Evolutionary conservation across 2,888 invertebrate genomes (phyloP), one percentile per base, ranked within the genome.

Genomic region (Tipula vernalis): DNA sequence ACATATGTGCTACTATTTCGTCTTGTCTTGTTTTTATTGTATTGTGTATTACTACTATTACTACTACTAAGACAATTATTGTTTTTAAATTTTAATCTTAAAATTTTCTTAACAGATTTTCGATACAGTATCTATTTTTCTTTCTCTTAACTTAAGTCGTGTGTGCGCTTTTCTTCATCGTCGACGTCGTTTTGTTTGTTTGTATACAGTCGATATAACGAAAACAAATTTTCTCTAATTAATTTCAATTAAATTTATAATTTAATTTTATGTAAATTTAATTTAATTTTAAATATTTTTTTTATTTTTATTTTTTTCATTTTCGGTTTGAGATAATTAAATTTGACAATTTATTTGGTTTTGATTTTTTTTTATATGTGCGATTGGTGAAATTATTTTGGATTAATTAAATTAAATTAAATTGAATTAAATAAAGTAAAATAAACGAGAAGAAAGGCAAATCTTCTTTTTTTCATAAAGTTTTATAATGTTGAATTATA

Each of bases 221-320:
- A 71, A 18, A 71, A 71, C 71, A 71, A 71, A 71, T 71, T 71
- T 71, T 71, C 71, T 71, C 39, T 84, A 84, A 84, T 84, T 84
- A 84, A 84, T 84, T 84, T 84, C 84, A 84, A 84, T 84, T 84
- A 84, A 84, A 84, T 39, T 84, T 84, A 39, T 84, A 84, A 84
- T 84, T 84, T 84, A 84, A 84, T 84, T 84, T 84, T 84, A 41
- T 84, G 84, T 84, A 15, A 39, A 39, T 84, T 84, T 84, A 39
- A 39, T 84, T 84, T 41, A 84, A 84, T 39, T 84, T 84, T 15
- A 84, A 39, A 84, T 39, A 84, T 39, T 41, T 39, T 84, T 84
- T 36, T 12, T 83, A 6, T 39, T 39, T 6, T 5, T 39, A 6
- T 39, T 39, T 6, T 6, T 39, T 41, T 84, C 39, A 28, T 4